phyloP scores from a whole-genome alignment of 1,140 invertebrate genomes.

The Drepana arcuata region DNA sequence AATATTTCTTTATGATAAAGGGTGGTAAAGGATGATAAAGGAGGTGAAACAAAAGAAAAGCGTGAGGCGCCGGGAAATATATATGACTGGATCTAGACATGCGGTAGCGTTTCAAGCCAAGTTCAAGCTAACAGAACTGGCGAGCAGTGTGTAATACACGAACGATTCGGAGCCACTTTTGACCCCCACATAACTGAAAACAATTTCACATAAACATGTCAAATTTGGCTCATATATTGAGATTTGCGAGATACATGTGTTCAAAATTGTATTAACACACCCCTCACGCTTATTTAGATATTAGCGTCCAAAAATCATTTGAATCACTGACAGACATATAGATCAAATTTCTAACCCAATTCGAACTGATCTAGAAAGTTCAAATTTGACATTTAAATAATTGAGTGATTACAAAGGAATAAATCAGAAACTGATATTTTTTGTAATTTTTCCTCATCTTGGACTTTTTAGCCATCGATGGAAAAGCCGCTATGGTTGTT shows the following conservation, averaged over 20 bases:
- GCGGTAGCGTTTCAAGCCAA: neutral
- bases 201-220: too few species aligned
- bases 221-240: too few species aligned
- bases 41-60: too few species aligned
- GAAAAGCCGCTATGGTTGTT: constrained; percentile 3
- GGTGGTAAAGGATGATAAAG: too few species aligned
- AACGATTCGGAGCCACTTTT: too few species aligned
- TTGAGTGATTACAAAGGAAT: neutral
- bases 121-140: neutral
- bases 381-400: neutral
- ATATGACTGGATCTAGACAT: neutral
- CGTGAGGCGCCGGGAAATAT: too few species aligned
- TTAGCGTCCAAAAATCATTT: neutral
- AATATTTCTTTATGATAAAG: too few species aligned
- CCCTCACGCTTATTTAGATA: neutral
- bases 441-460: neutral
- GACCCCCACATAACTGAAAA: too few species aligned
- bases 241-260: too few species aligned
- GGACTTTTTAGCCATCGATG: neutral
- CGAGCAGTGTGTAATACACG: neutral
- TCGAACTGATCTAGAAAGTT: neutral
- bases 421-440: neutral
- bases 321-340: neutral
- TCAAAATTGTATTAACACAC: neutral
- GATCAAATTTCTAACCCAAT: neutral